phyloP scores from a whole-genome alignment of 37 sponge, comb jelly and placozoan species.

The Aplysina aerophoba region DNA sequence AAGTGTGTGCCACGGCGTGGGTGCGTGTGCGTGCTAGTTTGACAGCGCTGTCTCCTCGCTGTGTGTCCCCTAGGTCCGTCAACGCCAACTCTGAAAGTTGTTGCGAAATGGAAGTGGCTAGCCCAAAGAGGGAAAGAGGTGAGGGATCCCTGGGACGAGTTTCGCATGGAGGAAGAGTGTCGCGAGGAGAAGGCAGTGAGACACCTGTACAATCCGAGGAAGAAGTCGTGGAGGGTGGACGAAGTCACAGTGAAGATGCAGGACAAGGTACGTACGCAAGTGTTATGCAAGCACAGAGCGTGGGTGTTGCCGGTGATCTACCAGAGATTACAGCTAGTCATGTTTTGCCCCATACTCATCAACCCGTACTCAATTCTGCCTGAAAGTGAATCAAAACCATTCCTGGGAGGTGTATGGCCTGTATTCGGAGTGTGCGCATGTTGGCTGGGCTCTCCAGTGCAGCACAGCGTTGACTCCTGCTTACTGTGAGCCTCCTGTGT shows the following conservation, averaged over 20 bases:
- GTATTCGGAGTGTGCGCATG: no score
- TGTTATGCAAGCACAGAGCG: no score
- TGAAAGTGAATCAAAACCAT: no score
- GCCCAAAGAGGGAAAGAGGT: constrained; percentile 16
- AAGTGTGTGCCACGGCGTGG: background rate
- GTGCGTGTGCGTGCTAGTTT: background rate
- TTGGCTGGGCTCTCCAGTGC: no score
- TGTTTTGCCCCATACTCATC: no score
- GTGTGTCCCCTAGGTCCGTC: background rate
- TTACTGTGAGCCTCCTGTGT: background rate
- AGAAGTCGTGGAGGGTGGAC: constrained; percentile 66
- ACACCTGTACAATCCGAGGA: constrained; percentile 74
- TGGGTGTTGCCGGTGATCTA: no score
- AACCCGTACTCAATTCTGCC: no score
- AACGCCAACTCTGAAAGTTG: background rate
- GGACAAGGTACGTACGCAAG: constrained; percentile 48
- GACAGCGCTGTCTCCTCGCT: no score
- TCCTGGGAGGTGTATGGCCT: background rate
- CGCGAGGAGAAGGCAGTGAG: constrained; percentile 50
- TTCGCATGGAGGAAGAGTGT: constrained; percentile 43
- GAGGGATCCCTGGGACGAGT: constrained; percentile 60
- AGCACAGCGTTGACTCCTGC: no score
- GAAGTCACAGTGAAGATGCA: constrained; percentile 81
- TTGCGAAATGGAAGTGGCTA: constrained; percentile 33
- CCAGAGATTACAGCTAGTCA: no score